Conservation (phyloP, 2,797 vertebrate species). For the Myoxocephalus aenaeus region DNA sequence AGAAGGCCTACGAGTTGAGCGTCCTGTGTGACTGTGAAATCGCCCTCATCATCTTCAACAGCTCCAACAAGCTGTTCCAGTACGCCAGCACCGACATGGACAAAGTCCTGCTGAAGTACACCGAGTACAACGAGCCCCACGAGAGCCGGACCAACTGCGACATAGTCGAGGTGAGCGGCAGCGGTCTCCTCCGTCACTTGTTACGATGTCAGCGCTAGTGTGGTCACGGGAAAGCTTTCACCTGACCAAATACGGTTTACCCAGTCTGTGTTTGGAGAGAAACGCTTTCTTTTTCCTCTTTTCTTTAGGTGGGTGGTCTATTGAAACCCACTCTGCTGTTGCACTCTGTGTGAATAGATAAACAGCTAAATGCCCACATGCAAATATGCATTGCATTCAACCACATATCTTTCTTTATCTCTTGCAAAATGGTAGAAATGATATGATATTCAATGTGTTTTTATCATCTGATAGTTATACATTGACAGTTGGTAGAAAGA, state of each 20-base stretch:
- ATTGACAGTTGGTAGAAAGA: no score
- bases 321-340: neutral
- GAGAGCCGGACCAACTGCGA: constrained; percentile 80
- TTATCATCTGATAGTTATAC: neutral
- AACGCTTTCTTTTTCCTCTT: constrained; percentile 12
- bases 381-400: neutral
- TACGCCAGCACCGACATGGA: constrained; percentile 96
- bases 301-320: neutral
- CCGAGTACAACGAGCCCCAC: constrained; percentile 78
- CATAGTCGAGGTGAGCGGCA: constrained; percentile 73
- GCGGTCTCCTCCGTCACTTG: neutral
- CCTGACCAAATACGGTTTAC: neutral
- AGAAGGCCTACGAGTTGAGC: constrained; percentile 94
- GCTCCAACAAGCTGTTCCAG: constrained; percentile 95
- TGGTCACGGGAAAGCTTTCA: neutral
- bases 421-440: neutral
- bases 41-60: constrained; percentile 95
- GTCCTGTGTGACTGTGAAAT: constrained; percentile 95
- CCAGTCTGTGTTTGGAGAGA: neutral
- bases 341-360: neutral
- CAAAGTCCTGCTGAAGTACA: constrained; percentile 92
- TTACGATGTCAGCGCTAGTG: neutral
- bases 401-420: constrained; percentile 18
- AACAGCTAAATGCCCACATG: neutral
- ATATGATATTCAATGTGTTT: neutral